Conservation (phyloP, 2,797 vertebrate species). For the Melanotaenia maccullochi region DNA sequence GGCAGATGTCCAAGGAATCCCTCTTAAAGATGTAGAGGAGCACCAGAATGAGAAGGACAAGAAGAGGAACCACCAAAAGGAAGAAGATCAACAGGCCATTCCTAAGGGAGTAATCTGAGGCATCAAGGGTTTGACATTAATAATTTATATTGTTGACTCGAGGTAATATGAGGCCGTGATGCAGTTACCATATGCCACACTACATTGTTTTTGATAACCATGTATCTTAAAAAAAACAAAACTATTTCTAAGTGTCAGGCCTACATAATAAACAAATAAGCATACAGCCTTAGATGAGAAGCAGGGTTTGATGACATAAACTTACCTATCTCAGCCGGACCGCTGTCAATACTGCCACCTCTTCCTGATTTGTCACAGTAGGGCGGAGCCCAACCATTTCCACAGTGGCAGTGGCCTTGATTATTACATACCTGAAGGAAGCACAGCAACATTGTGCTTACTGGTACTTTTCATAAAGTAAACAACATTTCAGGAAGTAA, state of each 20-base stretch:
- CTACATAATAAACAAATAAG: background rate
- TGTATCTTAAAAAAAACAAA: background rate
- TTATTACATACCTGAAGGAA: slow-evolving; percentile 76
- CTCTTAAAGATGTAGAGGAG: slow-evolving; percentile 82
- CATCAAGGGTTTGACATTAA: background rate
- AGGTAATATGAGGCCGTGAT: background rate
- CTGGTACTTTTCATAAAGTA: background rate
- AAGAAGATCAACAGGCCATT: slow-evolving; percentile 91
- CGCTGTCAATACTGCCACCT: slow-evolving; percentile 84
- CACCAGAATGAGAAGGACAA: slow-evolving; percentile 69
- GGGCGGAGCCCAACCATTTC: slow-evolving; percentile 80
- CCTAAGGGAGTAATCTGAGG: slow-evolving; percentile 87
- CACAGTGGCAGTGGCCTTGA: slow-evolving; percentile 80
- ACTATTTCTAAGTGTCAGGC: background rate
- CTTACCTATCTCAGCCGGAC: slow-evolving; percentile 82
- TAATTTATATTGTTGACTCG: background rate
- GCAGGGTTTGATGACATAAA: background rate
- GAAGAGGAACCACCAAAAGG: slow-evolving; percentile 86
- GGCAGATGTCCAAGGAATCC: slow-evolving; percentile 66
- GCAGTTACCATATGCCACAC: background rate
- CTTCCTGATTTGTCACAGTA: slow-evolving; percentile 59
- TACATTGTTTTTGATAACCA: background rate
- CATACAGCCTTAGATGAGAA: background rate
- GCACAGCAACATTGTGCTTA: slow-evolving; percentile 9
- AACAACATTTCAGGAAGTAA: background rate